Evolutionary conservation across 2,797 vertebrate genomes (phyloP).

Genomic region (Enteromius argenteus): DNA sequence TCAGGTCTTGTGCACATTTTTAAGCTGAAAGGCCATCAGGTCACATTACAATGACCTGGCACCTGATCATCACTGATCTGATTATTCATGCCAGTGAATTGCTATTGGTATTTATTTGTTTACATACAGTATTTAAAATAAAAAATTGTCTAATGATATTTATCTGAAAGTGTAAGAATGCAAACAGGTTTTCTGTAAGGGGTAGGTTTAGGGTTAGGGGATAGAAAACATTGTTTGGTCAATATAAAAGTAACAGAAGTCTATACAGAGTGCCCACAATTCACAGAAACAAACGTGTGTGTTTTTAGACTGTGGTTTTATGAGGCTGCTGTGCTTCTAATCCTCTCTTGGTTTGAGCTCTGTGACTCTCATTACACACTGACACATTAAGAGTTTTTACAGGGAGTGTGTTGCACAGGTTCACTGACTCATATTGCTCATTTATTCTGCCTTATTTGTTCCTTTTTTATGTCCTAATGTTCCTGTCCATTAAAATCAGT

Average conservation of each 20-base stretch:
- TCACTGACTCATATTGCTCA: not conserved
- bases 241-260: too few relatives aligned
- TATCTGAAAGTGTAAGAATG: too few relatives aligned
- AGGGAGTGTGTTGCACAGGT: slow-evolving; percentile 1
- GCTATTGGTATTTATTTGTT: too few relatives aligned
- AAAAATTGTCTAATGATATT: too few relatives aligned
- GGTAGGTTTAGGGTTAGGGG: too few relatives aligned
- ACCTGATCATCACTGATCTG: too few relatives aligned
- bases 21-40: not conserved
- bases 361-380: slow-evolving; percentile 7
- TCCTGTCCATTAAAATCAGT: not conserved
- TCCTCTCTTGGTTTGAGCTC: not conserved
- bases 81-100: too few relatives aligned
- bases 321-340: not conserved
- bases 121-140: too few relatives aligned
- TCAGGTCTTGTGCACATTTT: not conserved
- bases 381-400: not conserved
- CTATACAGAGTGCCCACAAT: too few relatives aligned
- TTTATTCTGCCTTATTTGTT: not conserved
- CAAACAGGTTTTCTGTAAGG: too few relatives aligned
- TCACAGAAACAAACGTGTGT: not conserved
- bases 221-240: too few relatives aligned
- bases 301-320: not conserved
- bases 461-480: not conserved
- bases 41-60: not conserved